Evolutionary conservation across 1,140 invertebrate species (phyloP), one percentile per base, ranked within the genome.

Genomic region (Medauroidea extradentata): DNA sequence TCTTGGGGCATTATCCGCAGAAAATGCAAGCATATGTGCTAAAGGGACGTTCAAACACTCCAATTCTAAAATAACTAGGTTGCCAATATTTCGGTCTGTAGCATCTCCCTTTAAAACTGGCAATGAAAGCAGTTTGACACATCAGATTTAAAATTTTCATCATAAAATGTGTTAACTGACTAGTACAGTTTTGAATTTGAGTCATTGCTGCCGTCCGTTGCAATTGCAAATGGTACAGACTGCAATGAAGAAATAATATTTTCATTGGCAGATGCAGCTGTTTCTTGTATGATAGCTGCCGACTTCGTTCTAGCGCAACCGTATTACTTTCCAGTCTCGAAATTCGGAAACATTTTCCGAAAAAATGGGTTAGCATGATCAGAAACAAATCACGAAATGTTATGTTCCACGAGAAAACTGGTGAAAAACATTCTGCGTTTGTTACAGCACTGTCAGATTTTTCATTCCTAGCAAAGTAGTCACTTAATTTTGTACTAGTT

Each of bases 351-450:
- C 44, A 46, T 46, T 46, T n/a, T 46, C 44, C 5, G 5, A 21
- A 25, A n/a, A 19, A 46, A n/a, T 46, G n/a, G 44, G 44, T 13
- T 13, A 21, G 18, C 24, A 46, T 46, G 44, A 13, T 46, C 44
- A 21, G 44, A 19, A 46, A 25, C 24, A 25, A 5, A 5, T 21
- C 3, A 21, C 24, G 44, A 13, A 21, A 46, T 21, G 24, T 46
- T 46, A 25, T 46, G 44, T 25, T 46, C 44, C 44, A 46, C 44
- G 9, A 46, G 18, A 25, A 46, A 46, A 21, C 18, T 21, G 18
- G 44, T 46, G 24, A 46, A 46, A 19, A 13, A 46, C 44, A 46
- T 46, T 46, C 44, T 46, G 44, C 44, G 13, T 46, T 46, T 46
- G 11, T 46, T n/a, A 46, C 44, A 19, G 18, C 44, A 25, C 24